Evolutionary conservation across 2,113 vertebrate genomes (phyloP), one percentile per base, ranked within the genome.

Genomic region (Pluvianellus socialis): DNA sequence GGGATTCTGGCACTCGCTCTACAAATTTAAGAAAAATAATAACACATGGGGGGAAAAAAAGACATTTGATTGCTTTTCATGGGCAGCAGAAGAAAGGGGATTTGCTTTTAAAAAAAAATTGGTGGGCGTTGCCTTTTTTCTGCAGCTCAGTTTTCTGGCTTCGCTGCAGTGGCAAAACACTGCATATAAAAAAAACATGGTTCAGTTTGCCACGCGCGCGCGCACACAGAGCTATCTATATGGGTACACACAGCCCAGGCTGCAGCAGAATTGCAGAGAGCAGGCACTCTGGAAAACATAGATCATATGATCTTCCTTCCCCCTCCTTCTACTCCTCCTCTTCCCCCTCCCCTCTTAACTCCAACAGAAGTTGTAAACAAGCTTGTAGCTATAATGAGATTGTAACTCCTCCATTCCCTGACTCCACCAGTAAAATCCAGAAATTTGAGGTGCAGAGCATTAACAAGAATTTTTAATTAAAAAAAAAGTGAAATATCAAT

Each of bases 291-390:
- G 94, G 94, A 97, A 97, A 97, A 97, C 93, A 97, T 6, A 92
- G 96, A 97, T 97, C 97, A 98, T 92, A 91, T 97, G 97, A 97
- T 89, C 88, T 79, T 86, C 70, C 79, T 93, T 89, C 81, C 73
- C 81, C 92, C 92, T 93, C 79, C 95, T 74, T 79, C 85, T 91
- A 93, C 96, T 94, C 92, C 92, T 91, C 90, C 94, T 92, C 96
- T 92, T 92, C 59, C 77, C 93, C 94, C 95, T 88, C 88, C 96
- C 79, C 80, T 91, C 87, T 91, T 90, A 94, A 94, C 92, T 96
- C 90, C 87, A 96, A 82, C 56, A 47, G 72, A 95, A 97, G 96
- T 97, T 97, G 97, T 98, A 98, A 98, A 98, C 97, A 98, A 98
- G 95, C 97, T 92, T 92, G 96, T 80, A 94, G 95, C 88, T 96